These are phyloP conservation scores for Corythornis madagascariensis DNA, from an alignment of 2,113 vertebrate species.

Conservation along the genomic window DNA sequence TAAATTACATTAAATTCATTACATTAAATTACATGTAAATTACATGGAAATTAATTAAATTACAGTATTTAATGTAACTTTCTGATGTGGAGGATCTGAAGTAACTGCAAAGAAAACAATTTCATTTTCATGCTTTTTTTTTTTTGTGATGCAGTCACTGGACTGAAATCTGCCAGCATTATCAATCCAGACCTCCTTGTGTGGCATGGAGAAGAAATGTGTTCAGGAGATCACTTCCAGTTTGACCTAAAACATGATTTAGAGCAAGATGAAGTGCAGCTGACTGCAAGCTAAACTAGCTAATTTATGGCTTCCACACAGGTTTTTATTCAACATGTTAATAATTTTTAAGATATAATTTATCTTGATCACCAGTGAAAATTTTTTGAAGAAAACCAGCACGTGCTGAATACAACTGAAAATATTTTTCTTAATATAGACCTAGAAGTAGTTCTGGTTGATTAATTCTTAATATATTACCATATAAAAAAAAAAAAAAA, in stretches of 20 bases:
- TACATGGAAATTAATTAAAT: neutral
- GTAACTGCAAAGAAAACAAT: neutral
- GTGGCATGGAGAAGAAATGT: accelerated
- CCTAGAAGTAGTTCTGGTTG: neutral
- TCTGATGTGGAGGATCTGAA: neutral
- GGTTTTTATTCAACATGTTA: neutral
- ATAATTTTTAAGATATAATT: neutral
- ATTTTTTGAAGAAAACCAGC: neutral
- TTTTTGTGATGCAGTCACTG: neutral
- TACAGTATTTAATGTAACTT: neutral
- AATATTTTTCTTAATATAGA: neutral
- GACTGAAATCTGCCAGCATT: neutral
- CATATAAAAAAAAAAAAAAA: neutral
- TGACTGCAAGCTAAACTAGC: neutral
- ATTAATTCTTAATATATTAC: neutral
- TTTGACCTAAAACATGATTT: neutral
- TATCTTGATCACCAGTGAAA: neutral
- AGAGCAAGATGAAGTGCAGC: neutral
- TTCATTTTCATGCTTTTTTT: neutral
- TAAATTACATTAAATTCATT: neutral
- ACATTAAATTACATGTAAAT: neutral
- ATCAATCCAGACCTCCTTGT: neutral
- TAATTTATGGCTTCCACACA: neutral
- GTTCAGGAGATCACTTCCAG: neutral
- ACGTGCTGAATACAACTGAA: neutral